These are phyloP conservation scores for Drosophila aldrichi DNA, from an alignment of 2,888 invertebrate species.

Conservation along the genomic window DNA sequence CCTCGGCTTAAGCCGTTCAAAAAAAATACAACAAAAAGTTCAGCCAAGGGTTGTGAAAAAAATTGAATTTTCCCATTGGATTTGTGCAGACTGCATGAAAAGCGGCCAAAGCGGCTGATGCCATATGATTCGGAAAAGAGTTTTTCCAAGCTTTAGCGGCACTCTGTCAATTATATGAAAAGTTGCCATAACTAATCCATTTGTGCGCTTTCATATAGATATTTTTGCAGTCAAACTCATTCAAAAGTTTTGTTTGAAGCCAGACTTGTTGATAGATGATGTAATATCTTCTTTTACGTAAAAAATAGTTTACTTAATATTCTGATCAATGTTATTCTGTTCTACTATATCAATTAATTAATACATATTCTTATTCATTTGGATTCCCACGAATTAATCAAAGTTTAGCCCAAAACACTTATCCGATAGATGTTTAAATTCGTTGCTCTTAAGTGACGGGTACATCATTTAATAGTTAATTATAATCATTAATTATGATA, in stretches of 20 bases:
- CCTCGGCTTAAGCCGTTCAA: slow-evolving; percentile 20
- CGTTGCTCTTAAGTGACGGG: background rate
- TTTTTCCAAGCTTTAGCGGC: slow-evolving; percentile 17
- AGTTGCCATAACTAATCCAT: slow-evolving; percentile 29
- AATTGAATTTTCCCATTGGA: slow-evolving; percentile 40
- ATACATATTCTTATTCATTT: background rate
- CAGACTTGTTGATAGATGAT: background rate
- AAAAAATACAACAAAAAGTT: slow-evolving; percentile 4
- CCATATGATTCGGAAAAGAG: slow-evolving; percentile 18
- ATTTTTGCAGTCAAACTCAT: background rate
- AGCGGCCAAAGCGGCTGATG: slow-evolving; percentile 24
- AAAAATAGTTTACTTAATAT: background rate
- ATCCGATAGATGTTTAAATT: background rate
- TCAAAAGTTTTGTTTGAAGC: background rate
- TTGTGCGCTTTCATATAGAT: background rate
- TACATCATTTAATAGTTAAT: slow-evolving; percentile 30
- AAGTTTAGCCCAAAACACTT: background rate
- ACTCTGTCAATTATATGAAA: slow-evolving; percentile 26
- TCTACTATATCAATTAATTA: background rate
- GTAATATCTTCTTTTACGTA: background rate
- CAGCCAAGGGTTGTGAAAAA: slow-evolving; percentile 24
- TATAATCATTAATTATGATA: slow-evolving; percentile 30
- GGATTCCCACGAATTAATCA: background rate
- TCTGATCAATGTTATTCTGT: background rate
- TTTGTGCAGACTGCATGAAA: slow-evolving; percentile 30